Percentiles rank a stretch among this genome's conserved stretches.
These are phyloP conservation scores for Parochlus steinenii DNA, from an alignment of 2,888 invertebrate genomes.

Conservation along the genomic window DNA sequence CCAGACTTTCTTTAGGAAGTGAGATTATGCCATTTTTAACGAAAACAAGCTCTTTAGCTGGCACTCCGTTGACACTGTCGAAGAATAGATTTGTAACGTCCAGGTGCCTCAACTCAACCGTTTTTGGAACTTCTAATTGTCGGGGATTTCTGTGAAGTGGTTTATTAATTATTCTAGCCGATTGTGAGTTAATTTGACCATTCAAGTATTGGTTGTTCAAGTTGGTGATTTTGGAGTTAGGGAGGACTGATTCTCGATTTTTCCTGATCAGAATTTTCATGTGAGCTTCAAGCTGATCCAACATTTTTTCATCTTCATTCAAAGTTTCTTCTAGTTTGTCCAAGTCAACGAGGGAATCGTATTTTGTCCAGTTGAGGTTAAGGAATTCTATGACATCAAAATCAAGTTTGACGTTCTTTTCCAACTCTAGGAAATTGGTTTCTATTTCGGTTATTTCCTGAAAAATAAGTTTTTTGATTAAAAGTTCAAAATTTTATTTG, in stretches of 20 bases:
- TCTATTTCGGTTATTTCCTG: not conserved
- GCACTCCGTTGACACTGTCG: slow-evolving; percentile 21
- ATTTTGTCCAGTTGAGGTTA: slow-evolving; percentile 20
- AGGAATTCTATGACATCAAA: slow-evolving; percentile 9
- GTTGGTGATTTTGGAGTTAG: not conserved
- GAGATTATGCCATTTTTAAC: slow-evolving; percentile 19
- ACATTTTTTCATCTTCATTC: not conserved
- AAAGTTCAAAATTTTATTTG: not conserved
- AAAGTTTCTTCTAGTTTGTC: slow-evolving; percentile 11
- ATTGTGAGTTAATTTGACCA: slow-evolving; percentile 5
- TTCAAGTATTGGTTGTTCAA: not conserved
- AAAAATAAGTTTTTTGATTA: not conserved
- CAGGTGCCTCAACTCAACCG: slow-evolving; percentile 16
- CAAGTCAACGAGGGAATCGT: slow-evolving; percentile 20
- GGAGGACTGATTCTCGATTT: not conserved
- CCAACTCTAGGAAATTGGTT: no score
- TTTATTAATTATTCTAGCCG: not conserved
- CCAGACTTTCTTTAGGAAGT: slow-evolving; percentile 1
- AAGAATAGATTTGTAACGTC: slow-evolving; percentile 21
- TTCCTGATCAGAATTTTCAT: slow-evolving; percentile 1
- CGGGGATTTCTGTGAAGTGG: not conserved
- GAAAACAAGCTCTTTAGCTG: slow-evolving; percentile 19
- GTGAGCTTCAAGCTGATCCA: slow-evolving; percentile 2
- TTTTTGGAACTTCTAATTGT: slow-evolving; percentile 3
- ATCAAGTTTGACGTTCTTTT: not conserved